Evolutionary conservation across 2,797 vertebrate species (phyloP).

Genomic region (Aulostomus chinensis): DNA sequence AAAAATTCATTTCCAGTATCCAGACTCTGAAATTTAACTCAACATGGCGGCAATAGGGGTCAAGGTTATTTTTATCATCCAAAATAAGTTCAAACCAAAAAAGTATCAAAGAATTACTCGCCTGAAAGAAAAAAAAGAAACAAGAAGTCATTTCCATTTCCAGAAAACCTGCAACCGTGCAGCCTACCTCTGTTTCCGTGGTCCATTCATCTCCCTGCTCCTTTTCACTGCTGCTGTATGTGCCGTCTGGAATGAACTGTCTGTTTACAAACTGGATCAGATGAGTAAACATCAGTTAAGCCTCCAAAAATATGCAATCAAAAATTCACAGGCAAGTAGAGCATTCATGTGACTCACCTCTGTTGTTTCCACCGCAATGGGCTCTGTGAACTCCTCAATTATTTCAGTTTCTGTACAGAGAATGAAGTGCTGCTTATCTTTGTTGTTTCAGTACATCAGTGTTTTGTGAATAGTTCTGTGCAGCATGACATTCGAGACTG

Average conservation of each 20-base stretch:
- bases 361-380: slow-evolving; percentile 91
- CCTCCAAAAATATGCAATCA: not conserved
- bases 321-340: too few species aligned
- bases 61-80: too few species aligned
- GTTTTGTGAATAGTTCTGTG: slow-evolving; percentile 17
- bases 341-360: slow-evolving; percentile 89
- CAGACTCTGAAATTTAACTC: not conserved
- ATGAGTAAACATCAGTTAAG: slow-evolving; percentile 9
- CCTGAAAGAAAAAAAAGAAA: not conserved
- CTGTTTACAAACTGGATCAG: slow-evolving; percentile 93
- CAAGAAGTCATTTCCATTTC: too few species aligned
- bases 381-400: slow-evolving; percentile 90
- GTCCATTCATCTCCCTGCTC: slow-evolving; percentile 95
- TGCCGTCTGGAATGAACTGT: slow-evolving; percentile 96
- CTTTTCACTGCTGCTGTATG: slow-evolving; percentile 91
- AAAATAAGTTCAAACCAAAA: not conserved
- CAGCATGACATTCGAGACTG: not conserved
- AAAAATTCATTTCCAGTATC: not conserved
- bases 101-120: not conserved
- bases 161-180: not conserved
- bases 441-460: slow-evolving; percentile 9
- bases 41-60: too few species aligned
- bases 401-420: slow-evolving; percentile 86
- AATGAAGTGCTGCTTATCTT: slow-evolving; percentile 3
- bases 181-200: slow-evolving; percentile 74